Evolutionary conservation across 2,113 vertebrate genomes (phyloP).

Genomic region (Canis aureus): DNA sequence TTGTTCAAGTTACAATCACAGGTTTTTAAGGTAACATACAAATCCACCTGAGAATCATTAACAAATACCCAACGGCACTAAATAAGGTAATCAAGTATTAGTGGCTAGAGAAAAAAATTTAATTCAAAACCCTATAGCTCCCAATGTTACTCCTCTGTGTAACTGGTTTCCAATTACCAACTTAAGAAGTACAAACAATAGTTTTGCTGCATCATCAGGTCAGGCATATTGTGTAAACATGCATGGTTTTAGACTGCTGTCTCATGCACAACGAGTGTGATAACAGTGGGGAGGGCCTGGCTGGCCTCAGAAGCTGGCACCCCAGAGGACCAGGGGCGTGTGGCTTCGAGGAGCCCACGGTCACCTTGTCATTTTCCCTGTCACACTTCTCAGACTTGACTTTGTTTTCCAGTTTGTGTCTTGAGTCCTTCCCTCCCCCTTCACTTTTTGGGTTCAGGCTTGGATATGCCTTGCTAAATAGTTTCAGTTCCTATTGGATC

Average conservation of each 20-base stretch:
- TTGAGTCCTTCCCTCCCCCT: background rate
- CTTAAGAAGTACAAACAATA: slow-evolving; percentile 49
- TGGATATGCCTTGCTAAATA: background rate
- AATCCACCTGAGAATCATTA: background rate
- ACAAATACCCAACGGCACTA: background rate
- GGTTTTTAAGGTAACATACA: slow-evolving; percentile 28
- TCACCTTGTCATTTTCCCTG: rapidly evolving
- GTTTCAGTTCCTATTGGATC: background rate
- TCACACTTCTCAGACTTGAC: background rate
- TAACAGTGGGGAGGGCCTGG: background rate
- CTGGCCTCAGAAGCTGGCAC: too few species aligned
- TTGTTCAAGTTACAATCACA: slow-evolving; percentile 35
- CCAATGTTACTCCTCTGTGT: background rate
- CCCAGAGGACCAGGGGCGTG: background rate
- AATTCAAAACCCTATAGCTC: background rate
- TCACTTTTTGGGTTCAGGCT: background rate
- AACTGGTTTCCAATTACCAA: slow-evolving; percentile 46
- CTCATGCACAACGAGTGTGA: background rate
- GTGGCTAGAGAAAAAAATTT: background rate
- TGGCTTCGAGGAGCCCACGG: background rate
- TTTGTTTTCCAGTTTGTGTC: background rate
- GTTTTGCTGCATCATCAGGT: slow-evolving; percentile 46
- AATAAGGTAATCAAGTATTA: background rate
- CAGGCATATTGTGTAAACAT: background rate
- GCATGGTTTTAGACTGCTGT: background rate